Evolutionary conservation across 2,797 vertebrate species (phyloP), one percentile per base, ranked within the genome.

Genomic region (Ctenochaetus hawaiiensis): DNA sequence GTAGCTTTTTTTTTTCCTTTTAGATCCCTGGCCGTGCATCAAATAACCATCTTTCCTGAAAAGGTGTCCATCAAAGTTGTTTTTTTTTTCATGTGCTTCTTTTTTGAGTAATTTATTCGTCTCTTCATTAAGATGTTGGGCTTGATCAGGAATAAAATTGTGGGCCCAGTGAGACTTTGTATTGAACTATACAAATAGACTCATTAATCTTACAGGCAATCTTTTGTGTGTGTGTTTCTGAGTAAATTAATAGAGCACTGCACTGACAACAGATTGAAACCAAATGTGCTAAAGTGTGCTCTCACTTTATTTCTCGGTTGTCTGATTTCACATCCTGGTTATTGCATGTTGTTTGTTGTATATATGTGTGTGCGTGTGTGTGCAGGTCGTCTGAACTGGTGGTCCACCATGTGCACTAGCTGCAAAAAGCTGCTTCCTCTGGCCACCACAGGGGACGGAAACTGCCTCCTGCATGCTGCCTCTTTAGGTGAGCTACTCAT

Each of bases 331-430:
- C 23, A 4, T 3, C 22, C 16, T 26, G 12, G 9, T 53, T 34
- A 16, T 58, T 43, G 14, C 13, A 18, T 48, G 14, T 47, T 47
- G 45, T 47, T 9, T 47, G 13, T 47, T 47, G 45, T 47, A 0
- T 47, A 17, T 47, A 4, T 30, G 16, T 69, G 0, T n/a, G 81
- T 82, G 71, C 45, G 0, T 20, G 82, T 82, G 71, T 44, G 82
- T 91, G 59, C 92, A 99, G 98, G 98, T 85, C 98, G 97, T 79
- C 95, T 99, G 77, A 99, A 99, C 75, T 99, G 98, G 98, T 99
- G 98, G 98, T 98, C 98, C 85, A 97, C 97, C 0, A 97, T 97
- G 91, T 99, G 98, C 90, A 97, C 96, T 0, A 99, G 98, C 89
- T 99, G 98, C 88, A 99, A 99, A 88, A 97, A 97, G 78, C 96